Evolutionary conservation across 2,113 vertebrate genomes (phyloP).

Genomic region (Ctenodactylus gundi): DNA sequence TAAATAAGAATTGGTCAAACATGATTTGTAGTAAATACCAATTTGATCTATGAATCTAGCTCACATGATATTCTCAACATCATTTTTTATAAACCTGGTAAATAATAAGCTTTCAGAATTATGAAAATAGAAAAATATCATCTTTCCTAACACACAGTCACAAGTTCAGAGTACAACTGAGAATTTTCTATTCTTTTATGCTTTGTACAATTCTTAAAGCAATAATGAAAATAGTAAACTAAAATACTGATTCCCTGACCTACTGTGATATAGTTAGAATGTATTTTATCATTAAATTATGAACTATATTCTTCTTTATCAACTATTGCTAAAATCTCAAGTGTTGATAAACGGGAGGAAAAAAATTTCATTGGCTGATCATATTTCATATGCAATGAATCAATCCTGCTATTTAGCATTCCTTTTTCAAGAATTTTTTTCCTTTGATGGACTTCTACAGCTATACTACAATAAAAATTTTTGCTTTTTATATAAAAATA

Average conservation of each 20-base stretch:
- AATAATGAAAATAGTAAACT: not conserved
- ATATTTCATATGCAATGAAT: not conserved
- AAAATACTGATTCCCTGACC: not conserved
- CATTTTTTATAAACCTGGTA: not conserved
- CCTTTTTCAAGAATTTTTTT: not conserved
- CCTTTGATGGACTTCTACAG: not conserved
- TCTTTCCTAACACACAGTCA: not conserved
- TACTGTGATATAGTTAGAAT: not conserved
- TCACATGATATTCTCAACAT: not conserved
- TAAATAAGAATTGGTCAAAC: not conserved
- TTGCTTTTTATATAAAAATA: not conserved
- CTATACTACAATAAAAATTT: not conserved
- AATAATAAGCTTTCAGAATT: not conserved
- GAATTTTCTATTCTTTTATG: too few species aligned
- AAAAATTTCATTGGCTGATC: not conserved
- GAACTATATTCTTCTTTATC: not conserved
- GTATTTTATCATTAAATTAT: slow-evolving; percentile 9
- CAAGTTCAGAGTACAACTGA: not conserved
- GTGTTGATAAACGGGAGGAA: not conserved
- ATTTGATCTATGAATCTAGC: not conserved
- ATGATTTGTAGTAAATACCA: not conserved
- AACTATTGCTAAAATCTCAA: not conserved
- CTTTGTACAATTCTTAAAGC: not conserved
- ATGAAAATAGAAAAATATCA: not conserved
- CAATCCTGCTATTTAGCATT: not conserved